Evolutionary conservation across 2,113 vertebrate genomes (phyloP).

Genomic region (Lagopus muta): DNA sequence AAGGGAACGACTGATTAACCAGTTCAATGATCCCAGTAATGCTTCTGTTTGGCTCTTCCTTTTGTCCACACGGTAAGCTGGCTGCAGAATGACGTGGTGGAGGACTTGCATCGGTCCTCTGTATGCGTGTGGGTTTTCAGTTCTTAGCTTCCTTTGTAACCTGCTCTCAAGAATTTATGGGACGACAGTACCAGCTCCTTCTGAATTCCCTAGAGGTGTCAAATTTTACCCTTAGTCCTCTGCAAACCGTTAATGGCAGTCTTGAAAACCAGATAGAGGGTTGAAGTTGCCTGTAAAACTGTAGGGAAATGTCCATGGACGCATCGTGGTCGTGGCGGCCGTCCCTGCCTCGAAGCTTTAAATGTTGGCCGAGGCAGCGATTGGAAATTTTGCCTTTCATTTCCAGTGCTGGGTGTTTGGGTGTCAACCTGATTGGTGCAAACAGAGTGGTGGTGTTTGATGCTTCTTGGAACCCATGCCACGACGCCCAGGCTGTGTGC

Average conservation of each 20-base stretch:
- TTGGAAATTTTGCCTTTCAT: conserved; percentile 39
- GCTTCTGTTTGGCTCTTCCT: conserved; percentile 90
- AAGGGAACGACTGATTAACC: conserved; percentile 95
- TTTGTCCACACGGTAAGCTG: conserved; percentile 92
- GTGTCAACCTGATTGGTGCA: conserved; percentile 96
- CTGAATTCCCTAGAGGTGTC: not conserved
- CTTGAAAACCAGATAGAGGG: not conserved
- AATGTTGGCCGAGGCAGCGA: not conserved
- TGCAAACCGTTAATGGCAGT: not conserved
- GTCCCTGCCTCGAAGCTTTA: not conserved
- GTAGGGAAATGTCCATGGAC: not conserved
- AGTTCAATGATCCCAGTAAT: conserved; percentile 96
- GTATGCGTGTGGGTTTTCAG: not conserved
- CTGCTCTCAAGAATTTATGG: not conserved
- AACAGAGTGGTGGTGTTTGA: conserved; percentile 98
- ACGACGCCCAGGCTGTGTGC: conserved; percentile 97
- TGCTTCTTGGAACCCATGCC: conserved; percentile 98
- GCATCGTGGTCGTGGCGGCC: not conserved
- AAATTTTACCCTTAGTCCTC: not conserved
- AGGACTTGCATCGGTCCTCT: not conserved
- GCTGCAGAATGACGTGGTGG: not conserved
- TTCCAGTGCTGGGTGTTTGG: conserved; percentile 94
- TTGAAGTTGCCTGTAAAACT: not conserved
- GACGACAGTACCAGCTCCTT: not conserved
- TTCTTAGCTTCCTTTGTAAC: not conserved